Percentiles rank a stretch among this genome's conserved stretches.
Evolutionary conservation across 2,888 invertebrate species (phyloP).

Genomic region (Eristalinus aeneus): DNA sequence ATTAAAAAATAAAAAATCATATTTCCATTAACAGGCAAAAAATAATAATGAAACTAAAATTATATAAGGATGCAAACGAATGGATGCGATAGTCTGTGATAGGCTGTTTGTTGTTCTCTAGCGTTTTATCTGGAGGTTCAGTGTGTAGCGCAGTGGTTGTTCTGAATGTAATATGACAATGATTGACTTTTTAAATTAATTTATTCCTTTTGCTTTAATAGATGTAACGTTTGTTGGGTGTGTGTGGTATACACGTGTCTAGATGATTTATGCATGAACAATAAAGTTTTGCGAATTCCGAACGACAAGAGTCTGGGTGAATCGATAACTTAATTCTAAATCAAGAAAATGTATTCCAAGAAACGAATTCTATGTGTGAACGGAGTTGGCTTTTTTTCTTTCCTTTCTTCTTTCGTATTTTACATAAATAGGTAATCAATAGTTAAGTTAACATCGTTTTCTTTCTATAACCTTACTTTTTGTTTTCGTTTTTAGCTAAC

Average conservation of each 20-base stretch:
- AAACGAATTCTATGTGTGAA: conserved; percentile 33
- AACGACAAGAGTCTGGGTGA: not conserved
- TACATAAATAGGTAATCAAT: conserved; percentile 65
- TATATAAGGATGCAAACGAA: not conserved
- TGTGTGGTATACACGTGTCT: conserved; percentile 47
- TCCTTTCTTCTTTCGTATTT: not conserved
- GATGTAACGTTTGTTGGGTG: not conserved
- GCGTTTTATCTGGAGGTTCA: conserved; percentile 8
- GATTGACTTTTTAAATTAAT: not conserved
- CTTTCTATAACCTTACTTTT: conserved; percentile 3
- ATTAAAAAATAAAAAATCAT: conserved; percentile 31
- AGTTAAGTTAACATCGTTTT: conserved; percentile 60
- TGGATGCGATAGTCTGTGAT: conserved; percentile 27
- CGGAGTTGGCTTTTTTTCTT: not conserved
- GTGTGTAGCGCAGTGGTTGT: conserved; percentile 2
- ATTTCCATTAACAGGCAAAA: not conserved
- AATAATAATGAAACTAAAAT: not conserved
- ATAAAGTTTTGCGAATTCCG: conserved; percentile 36
- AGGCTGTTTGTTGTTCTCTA: conserved; percentile 23
- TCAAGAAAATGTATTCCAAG: conserved; percentile 40
- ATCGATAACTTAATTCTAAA: conserved; percentile 7
- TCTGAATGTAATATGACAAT: conserved; percentile 26
- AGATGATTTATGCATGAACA: conserved; percentile 36
- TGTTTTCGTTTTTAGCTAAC: conserved; percentile 47
- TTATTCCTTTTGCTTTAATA: not conserved